Base-by-base conservation (phyloP, 2,797 vertebrate genomes). In the Neostethus bicornis region DNA sequence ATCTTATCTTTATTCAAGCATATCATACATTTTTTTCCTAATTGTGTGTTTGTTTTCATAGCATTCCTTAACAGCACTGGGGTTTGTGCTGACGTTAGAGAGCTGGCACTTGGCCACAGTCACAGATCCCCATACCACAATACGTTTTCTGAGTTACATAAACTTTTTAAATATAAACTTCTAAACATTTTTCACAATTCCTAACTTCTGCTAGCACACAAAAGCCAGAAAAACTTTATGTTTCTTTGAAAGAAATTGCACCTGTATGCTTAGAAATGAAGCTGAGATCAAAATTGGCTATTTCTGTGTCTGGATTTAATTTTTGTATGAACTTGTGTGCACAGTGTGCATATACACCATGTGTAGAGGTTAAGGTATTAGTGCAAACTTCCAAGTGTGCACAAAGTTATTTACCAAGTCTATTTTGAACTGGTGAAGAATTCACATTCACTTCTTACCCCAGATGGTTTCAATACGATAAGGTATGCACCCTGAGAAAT, bases 401-500 rank as follows among this genome's bases (percentile, higher is more conserved):
- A 28, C 23, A 60, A 37, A 21, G 6, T 4, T 39, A 6, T 50
- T 43, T 31, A 35, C 37, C 53, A 50, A 55, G 13, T 21, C 23
- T 67, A 43, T 61, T 58, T 32, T 20, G 42, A 57, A 64, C 42
- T 59, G 65, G 1, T 21, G 34, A 57, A 62, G 56, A 66, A 70
- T 83, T 80, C 48, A 59, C 70, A 73, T 84, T 71, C 68, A 73
- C 74, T 67, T 51, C 39, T 61, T 66, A 46, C 21, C 64, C 56
- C 86, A 87, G 79, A 85, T 88, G 84, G 76, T 87, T 87, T 83
- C 34, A 79, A 87, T 90, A 72, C 38, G 43, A 54, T 54, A 76
- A 79, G 73, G 80, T 80, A 82, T 79, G 79, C 71, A 56, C 7
- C 9, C 62, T 25, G 73, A 83, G 78, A 87, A 87, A 88, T 78